Evolutionary conservation across 2,888 invertebrate species (phyloP).

Genomic region (Leptothorax acervorum): DNA sequence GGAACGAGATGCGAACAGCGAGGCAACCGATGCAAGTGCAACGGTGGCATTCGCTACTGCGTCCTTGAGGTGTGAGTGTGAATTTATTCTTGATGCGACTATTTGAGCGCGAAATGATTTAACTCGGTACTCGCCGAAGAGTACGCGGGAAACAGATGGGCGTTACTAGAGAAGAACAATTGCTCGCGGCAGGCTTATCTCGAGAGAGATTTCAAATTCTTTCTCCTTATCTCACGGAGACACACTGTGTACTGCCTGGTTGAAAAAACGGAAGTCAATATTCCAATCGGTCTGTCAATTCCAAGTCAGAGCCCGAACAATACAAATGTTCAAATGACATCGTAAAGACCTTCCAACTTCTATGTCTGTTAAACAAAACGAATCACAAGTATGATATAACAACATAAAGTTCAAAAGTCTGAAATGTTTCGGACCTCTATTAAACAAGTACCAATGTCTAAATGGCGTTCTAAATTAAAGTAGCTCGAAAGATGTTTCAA

Average conservation of each 20-base stretch:
- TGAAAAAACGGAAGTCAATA: slow-evolving; percentile 78
- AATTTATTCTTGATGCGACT: slow-evolving; percentile 47
- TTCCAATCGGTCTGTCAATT: slow-evolving; percentile 70
- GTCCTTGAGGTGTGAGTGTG: slow-evolving; percentile 83
- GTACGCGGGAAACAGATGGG: slow-evolving; percentile 8
- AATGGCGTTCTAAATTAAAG: not conserved
- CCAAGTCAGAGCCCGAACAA: slow-evolving; percentile 63
- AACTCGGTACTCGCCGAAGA: slow-evolving; percentile 26
- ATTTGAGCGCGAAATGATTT: slow-evolving; percentile 49
- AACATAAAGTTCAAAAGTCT: not conserved
- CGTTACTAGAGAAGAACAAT: slow-evolving; percentile 47
- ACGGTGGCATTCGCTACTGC: slow-evolving; percentile 96
- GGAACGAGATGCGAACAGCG: slow-evolving; percentile 96
- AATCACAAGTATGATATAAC: not conserved
- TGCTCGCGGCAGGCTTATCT: slow-evolving; percentile 26
- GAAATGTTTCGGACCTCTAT: not conserved
- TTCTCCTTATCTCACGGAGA: slow-evolving; percentile 65
- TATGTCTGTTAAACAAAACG: not conserved
- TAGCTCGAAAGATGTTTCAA: not conserved
- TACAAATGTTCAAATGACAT: slow-evolving; percentile 8
- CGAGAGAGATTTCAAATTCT: slow-evolving; percentile 29
- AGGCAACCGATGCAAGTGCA: slow-evolving; percentile 95
- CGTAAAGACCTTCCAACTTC: not conserved
- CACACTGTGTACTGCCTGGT: slow-evolving; percentile 78
- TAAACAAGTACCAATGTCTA: slow-evolving; percentile 9